Base-by-base conservation (phyloP, 2,888 invertebrate genomes). In the Dione juno region DNA sequence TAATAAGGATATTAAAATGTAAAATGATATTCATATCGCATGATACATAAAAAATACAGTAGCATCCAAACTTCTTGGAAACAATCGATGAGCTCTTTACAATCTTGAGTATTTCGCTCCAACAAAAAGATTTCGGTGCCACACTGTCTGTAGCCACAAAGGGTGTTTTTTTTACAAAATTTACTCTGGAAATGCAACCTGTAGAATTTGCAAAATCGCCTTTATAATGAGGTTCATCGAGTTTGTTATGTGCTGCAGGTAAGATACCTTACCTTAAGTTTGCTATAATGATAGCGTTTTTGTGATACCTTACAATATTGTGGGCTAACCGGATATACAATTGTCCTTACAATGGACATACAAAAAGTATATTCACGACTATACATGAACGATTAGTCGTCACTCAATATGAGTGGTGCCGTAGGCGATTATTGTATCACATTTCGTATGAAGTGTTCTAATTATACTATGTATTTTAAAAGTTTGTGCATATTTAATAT, bases 381-480 rank as follows among this genome's bases (percentile, higher is more conserved):
- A 91, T 92, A 86, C 88, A 92, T 90, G 88, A 90, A 84, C 89
- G 88, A 91, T 92, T 92, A 90, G 89, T 89, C 87, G 92, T 88
- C 88, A 93, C 82, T 84, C 81, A 92, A 93, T 92, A 89, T 84
- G 83, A 83, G 80, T 80, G 82, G 81, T 84, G 84, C 82, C 81
- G 80, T 79, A 81, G 77, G 81, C 82, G 85, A 90, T 90, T 89
- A 90, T 88, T 86, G 86, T 89, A 90, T 92, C 87, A 78, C 72
- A 80, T 92, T 92, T 88, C 90, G 74, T 74, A 71, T 68, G 69
- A 72, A 69, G 66, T 65, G 67, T 71, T 70, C 65, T 71, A 72
- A 70, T 68, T 54, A 41, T 59, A 40, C 53, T 57, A 67, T 72
- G 61, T 74, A 61, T 72, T 61, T 74, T 63, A 10, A 57, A 41